A percentile compares a stretch with the other conserved stretches of the same genome.
These are phyloP conservation scores for Camptogramma bilineatum DNA, from an alignment of 2,888 invertebrate genomes.

Conservation along the genomic window DNA sequence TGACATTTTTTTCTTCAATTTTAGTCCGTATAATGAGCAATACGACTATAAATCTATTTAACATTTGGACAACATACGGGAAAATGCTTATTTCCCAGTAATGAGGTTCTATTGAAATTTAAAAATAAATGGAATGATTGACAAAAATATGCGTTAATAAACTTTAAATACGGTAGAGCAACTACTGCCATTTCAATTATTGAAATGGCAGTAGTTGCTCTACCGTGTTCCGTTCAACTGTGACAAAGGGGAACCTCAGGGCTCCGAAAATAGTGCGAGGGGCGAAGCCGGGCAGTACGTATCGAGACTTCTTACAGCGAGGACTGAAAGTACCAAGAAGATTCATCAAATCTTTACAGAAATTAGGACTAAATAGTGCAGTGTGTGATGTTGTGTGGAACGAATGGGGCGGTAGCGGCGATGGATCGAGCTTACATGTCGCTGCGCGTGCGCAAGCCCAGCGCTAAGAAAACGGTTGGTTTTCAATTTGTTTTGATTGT, in stretches of 20 bases:
- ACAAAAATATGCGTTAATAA: no score
- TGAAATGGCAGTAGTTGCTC: constrained; percentile 16
- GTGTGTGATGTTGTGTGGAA: constrained; percentile 74
- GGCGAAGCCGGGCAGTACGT: constrained; percentile 61
- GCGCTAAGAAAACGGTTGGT: constrained; percentile 71
- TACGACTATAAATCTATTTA: no score
- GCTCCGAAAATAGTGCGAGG: constrained; percentile 72
- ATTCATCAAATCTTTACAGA: not conserved
- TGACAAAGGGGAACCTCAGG: constrained; percentile 57
- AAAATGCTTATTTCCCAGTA: no score
- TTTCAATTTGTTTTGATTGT: constrained; percentile 34
- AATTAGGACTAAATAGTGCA: constrained; percentile 16
- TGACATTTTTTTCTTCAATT: no score
- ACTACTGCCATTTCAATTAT: no score
- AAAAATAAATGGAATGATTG: no score
- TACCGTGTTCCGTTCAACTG: constrained; percentile 37
- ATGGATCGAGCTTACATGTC: constrained; percentile 85
- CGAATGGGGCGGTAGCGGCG: constrained; percentile 74
- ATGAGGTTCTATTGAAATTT: no score
- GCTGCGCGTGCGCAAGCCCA: constrained; percentile 79
- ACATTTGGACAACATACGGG: no score
- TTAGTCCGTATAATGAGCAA: no score
- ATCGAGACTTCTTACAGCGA: constrained; percentile 53
- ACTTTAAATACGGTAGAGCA: no score
- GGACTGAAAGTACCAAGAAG: constrained; percentile 6